Conservation (phyloP, 2,113 vertebrate genomes). For the Promerops cafer region DNA sequence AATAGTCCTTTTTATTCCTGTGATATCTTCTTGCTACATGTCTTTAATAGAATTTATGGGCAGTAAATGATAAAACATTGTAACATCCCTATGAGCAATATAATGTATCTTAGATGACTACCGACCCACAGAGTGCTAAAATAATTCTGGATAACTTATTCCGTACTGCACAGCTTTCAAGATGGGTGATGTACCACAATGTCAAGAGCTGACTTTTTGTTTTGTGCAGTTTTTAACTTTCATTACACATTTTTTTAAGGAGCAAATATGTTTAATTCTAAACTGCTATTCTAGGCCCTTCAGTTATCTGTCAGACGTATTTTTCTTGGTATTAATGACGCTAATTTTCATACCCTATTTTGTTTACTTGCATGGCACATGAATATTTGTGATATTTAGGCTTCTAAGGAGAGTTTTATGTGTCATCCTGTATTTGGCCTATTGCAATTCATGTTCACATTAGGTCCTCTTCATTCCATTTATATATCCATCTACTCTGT, state of each 20-base stretch:
- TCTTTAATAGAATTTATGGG: not conserved
- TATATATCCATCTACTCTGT: not conserved
- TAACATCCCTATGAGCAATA: not conserved
- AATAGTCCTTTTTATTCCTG: not conserved
- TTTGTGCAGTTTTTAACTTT: not conserved
- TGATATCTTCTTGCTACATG: not conserved
- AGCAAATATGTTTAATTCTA: not conserved
- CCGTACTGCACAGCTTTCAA: not conserved
- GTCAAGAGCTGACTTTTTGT: not conserved
- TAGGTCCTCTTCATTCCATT: not conserved
- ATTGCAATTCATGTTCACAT: constrained; percentile 30
- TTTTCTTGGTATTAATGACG: constrained; percentile 32
- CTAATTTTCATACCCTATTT: constrained; percentile 15
- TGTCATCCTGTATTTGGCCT: not conserved
- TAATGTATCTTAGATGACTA: not conserved
- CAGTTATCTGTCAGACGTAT: not conserved
- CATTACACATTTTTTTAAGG: not conserved
- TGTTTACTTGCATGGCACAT: constrained; percentile 17
- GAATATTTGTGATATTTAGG: constrained; percentile 48
- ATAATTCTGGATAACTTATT: not conserved
- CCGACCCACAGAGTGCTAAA: not conserved
- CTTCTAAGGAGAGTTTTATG: constrained; percentile 42
- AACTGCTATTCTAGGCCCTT: not conserved
- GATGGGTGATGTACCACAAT: not conserved
- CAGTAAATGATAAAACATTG: not conserved